phyloP scores from a whole-genome alignment of 2,888 invertebrate species.

The Torymus texanus region DNA sequence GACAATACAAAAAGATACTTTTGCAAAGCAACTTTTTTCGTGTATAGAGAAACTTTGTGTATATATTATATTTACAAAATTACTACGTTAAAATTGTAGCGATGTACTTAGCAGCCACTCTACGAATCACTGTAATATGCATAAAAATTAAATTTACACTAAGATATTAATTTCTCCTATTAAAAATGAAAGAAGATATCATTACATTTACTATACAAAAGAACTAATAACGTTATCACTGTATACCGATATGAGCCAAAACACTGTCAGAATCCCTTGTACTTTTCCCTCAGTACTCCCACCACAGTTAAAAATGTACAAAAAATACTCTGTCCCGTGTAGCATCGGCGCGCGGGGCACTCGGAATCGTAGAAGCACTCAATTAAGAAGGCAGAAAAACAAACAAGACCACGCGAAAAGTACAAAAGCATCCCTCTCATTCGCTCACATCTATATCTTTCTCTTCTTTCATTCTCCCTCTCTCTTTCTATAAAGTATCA shows the following conservation, averaged over 20 bases:
- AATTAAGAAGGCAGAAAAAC: no score
- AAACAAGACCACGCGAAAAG: no score
- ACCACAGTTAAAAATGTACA: neutral
- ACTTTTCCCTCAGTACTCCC: neutral
- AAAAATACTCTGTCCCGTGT: constrained; percentile 1
- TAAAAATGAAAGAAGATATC: neutral
- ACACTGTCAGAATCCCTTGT: neutral
- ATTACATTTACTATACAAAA: constrained; percentile 5
- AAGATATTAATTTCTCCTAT: constrained; percentile 20
- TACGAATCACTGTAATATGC: constrained; percentile 29
- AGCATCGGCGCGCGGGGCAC: neutral
- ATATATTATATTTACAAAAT: constrained; percentile 22
- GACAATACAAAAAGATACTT: constrained; percentile 28
- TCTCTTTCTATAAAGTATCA: no score
- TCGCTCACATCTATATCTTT: no score
- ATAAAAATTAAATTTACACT: constrained; percentile 10
- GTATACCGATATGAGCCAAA: neutral
- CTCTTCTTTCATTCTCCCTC: no score
- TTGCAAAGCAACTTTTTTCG: constrained; percentile 21
- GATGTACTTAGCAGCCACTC: constrained; percentile 28
- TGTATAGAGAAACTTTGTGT: constrained; percentile 5
- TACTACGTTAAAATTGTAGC: constrained; percentile 27
- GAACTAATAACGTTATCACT: constrained; percentile 7
- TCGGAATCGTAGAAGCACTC: no score
- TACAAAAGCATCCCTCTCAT: no score